Percentiles rank a stretch among this genome's conserved stretches.
phyloP scores from a whole-genome alignment of 2,113 vertebrate species.

The Tursiops truncatus region DNA sequence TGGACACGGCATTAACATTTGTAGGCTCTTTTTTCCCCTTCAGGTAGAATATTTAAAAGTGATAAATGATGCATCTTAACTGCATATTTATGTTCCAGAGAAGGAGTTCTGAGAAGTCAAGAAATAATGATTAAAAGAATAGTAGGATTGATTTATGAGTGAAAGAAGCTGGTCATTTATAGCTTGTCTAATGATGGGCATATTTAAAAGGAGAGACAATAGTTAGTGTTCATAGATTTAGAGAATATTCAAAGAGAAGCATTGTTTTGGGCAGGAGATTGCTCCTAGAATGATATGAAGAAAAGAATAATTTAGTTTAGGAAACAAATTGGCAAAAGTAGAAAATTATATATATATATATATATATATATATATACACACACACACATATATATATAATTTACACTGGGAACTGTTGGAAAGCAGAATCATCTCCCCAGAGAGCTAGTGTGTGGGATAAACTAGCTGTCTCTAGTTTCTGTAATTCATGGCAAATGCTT shows the following conservation, averaged over 20 bases:
- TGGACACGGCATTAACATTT: constrained; percentile 44
- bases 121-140: constrained; percentile 53
- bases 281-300: background rate
- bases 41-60: constrained; percentile 60
- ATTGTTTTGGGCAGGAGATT: background rate
- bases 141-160: constrained; percentile 71
- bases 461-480: constrained; percentile 70
- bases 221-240: background rate
- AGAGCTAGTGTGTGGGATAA: constrained; percentile 53
- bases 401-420: background rate
- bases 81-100: constrained; percentile 60
- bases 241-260: background rate
- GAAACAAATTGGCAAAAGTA: constrained; percentile 41
- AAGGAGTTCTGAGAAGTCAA: constrained; percentile 72
- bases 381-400: background rate
- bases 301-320: background rate
- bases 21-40: background rate
- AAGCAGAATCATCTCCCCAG: constrained; percentile 45
- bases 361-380: no score
- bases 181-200: constrained; percentile 33
- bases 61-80: constrained; percentile 63
- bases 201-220: constrained; percentile 41
- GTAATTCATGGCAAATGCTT: constrained; percentile 63
- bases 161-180: constrained; percentile 53
- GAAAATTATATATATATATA: background rate